Conservation (phyloP, 2,113 vertebrate species). For the Sterrhoptilus dennistouni region DNA sequence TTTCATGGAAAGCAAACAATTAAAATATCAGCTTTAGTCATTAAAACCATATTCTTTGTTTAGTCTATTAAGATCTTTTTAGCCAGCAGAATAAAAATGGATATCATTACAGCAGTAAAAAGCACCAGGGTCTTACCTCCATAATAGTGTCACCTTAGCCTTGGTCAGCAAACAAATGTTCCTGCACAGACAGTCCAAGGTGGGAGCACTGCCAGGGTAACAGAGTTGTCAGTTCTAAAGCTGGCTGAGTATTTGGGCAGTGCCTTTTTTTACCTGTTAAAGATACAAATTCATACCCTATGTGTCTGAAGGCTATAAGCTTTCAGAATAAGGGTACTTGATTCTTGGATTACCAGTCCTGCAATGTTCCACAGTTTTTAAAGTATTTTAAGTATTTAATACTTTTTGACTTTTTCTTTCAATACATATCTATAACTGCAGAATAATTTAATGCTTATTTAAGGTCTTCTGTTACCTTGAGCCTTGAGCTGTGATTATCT, state of each 20-base stretch:
- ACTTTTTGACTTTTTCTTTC: neutral
- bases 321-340: neutral
- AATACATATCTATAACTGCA: neutral
- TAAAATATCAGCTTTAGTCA: neutral
- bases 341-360: neutral
- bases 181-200: neutral
- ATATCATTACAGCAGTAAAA: neutral
- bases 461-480: neutral
- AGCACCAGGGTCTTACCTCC: neutral
- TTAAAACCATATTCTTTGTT: neutral
- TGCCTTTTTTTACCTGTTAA: neutral
- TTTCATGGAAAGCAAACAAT: neutral
- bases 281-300: neutral
- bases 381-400: neutral
- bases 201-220: neutral
- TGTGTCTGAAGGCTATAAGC: fast-evolving
- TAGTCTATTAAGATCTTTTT: neutral
- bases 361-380: neutral
- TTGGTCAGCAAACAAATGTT: neutral
- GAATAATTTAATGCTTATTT: neutral
- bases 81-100: neutral
- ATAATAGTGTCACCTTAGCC: neutral
- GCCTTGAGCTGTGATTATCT: neutral
- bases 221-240: neutral
- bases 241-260: neutral